These are phyloP conservation scores for Netelia inedita DNA, from an alignment of 2,888 invertebrate species.

Conservation along the genomic window DNA sequence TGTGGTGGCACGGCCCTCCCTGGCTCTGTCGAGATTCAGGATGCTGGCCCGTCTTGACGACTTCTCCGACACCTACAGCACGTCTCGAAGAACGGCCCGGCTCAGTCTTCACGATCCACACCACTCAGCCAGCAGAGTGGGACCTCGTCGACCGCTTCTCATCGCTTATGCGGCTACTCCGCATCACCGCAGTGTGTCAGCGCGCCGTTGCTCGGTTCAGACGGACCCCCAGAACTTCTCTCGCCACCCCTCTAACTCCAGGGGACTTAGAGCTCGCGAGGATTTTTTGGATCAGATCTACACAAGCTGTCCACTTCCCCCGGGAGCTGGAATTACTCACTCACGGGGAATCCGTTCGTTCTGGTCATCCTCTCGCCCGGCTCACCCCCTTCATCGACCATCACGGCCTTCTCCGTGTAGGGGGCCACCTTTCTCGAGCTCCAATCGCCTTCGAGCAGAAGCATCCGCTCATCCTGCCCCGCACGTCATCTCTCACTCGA, in stretches of 20 bases:
- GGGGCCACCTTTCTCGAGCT: too few species aligned
- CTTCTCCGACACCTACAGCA: background rate
- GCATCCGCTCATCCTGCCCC: too few species aligned
- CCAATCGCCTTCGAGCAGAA: too few species aligned
- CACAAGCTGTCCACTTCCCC: background rate
- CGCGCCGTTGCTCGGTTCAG: background rate
- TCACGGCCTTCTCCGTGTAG: too few species aligned
- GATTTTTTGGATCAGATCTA: background rate
- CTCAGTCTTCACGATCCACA: too few species aligned
- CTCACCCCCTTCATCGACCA: too few species aligned
- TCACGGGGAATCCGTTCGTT: too few species aligned
- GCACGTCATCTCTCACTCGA: background rate
- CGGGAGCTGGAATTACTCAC: background rate
- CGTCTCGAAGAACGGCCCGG: too few species aligned
- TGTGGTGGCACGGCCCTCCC: conserved; percentile 1
- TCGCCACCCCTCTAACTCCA: background rate
- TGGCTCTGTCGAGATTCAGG: too few species aligned
- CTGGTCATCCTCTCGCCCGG: too few species aligned
- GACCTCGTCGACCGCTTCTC: too few species aligned
- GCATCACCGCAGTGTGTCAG: conserved; percentile 47
- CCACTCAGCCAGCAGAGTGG: too few species aligned
- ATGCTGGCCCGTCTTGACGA: background rate
- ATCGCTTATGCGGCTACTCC: background rate
- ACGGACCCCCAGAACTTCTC: background rate
- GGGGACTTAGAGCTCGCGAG: background rate